These are phyloP conservation scores for Corapipo altera DNA, from an alignment of 2,113 vertebrate genomes.

Conservation along the genomic window DNA sequence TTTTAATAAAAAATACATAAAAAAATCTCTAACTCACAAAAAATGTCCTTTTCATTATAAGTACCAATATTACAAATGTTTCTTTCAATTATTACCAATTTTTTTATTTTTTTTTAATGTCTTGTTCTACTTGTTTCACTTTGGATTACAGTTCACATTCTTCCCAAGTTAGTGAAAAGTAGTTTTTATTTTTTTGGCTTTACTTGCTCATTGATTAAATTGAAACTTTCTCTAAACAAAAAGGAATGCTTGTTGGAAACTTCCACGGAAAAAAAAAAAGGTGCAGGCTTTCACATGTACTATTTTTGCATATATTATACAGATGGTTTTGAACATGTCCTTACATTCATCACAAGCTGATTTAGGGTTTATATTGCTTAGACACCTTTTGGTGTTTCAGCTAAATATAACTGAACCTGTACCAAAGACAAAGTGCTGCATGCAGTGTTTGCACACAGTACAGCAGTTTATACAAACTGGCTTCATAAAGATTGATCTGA, in stretches of 20 bases:
- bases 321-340: conserved; percentile 4
- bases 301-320: conserved; percentile 2
- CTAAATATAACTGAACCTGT: conserved; percentile 30
- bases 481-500: conserved; percentile 46
- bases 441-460: neutral
- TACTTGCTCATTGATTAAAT: conserved; percentile 42
- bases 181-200: neutral
- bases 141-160: neutral
- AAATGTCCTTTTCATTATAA: rapidly evolving
- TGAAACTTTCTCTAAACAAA: conserved; percentile 15
- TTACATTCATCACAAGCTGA: neutral
- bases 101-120: neutral
- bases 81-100: neutral
- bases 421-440: neutral
- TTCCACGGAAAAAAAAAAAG: neutral
- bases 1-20: neutral
- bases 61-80: neutral
- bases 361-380: conserved; percentile 16
- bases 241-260: conserved; percentile 37
- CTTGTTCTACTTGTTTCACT: neutral
- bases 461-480: conserved; percentile 25
- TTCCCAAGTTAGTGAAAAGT: neutral
- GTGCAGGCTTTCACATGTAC: neutral
- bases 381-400: neutral
- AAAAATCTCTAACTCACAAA: neutral